These are phyloP conservation scores for Scaptodrosophila latifasciaeformis DNA, from an alignment of 2,888 invertebrate genomes.

Conservation along the genomic window DNA sequence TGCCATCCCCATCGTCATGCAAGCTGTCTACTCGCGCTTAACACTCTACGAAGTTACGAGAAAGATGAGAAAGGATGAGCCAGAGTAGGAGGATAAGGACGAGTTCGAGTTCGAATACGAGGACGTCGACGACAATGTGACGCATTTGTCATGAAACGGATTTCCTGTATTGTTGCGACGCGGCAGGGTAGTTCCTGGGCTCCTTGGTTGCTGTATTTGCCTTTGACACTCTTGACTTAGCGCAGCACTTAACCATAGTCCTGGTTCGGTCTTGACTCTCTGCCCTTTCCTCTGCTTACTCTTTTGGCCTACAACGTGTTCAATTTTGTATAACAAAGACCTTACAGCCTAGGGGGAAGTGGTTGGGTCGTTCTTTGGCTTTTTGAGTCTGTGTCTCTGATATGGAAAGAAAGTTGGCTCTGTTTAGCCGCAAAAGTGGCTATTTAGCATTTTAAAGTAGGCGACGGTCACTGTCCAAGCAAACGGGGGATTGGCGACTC, in stretches of 20 bases:
- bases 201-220: conserved; percentile 15
- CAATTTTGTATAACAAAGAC: conserved; percentile 59
- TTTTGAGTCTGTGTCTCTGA: too few relatives aligned
- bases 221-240: conserved; percentile 52
- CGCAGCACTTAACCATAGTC: conserved; percentile 18
- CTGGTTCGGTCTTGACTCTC: conserved; percentile 6
- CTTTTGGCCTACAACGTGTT: conserved; percentile 44
- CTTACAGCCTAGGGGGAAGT: neutral
- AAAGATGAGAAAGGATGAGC: too few relatives aligned
- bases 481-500: neutral
- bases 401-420: conserved; percentile 33
- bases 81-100: too few relatives aligned
- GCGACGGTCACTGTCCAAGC: conserved; percentile 15
- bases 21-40: conserved; percentile 27
- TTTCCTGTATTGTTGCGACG: conserved; percentile 63
- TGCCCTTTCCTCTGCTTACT: conserved; percentile 18
- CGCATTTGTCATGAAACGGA: conserved; percentile 67
- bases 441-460: conserved; percentile 70
- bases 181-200: neutral
- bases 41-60: too few relatives aligned
- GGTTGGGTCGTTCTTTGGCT: neutral
- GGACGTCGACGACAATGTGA: conserved; percentile 41
- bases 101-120: neutral
- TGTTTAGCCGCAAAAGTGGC: conserved; percentile 62
- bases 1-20: neutral